Evolutionary conservation across 2,797 vertebrate species (phyloP), one percentile per base, ranked within the genome.

Genomic region (Petrocephalus sullivani): DNA sequence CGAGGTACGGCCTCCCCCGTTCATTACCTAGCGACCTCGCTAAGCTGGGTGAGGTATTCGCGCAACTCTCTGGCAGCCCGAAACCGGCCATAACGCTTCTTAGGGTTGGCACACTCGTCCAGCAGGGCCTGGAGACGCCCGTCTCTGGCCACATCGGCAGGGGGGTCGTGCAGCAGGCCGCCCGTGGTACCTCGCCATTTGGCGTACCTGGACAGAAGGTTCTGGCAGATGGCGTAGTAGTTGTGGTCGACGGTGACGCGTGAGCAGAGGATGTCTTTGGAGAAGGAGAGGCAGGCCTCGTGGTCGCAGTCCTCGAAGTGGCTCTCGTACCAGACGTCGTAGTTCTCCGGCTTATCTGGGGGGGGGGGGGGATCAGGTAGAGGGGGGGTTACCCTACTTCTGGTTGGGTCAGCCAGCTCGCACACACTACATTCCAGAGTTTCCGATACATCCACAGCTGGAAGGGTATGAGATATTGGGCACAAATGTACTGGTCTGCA

Each of bases 281-380:
- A 99, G 95, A 99, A 99, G n/a, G 98, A 99, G 87, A 99, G 95
- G 90, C 98, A 99, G 91, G 98, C 98, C 94, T 99, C 98, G 90
- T 98, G 96, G 93, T 99, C 98, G 88, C 98, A 99, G 93, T 99
- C 98, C 93, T 99, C 98, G 57, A 98, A 99, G 54, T 97, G 98
- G 95, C 98, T 99, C 93, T 99, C 98, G 14, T 99, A 99, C 98
- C 98, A 99, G 16, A 97, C 96, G 78, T 99, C 98, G 91, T 97
- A 99, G 94, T 95, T 99, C 91, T 99, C 98, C 16, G 98, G 98
- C 93, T 99, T 99, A 94, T 98, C 98, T 99, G 96, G 41, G 83
- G 60, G 21, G 56, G 21, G 1, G 6, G 16, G 57, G 19, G 21
- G n/a, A 28, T 12, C 61, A 87, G 78, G 64, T 16, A 33, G 88